Percentiles rank a stretch among this genome's conserved stretches.
phyloP scores from a whole-genome alignment of 2,113 vertebrate species.

The Murina feae region DNA sequence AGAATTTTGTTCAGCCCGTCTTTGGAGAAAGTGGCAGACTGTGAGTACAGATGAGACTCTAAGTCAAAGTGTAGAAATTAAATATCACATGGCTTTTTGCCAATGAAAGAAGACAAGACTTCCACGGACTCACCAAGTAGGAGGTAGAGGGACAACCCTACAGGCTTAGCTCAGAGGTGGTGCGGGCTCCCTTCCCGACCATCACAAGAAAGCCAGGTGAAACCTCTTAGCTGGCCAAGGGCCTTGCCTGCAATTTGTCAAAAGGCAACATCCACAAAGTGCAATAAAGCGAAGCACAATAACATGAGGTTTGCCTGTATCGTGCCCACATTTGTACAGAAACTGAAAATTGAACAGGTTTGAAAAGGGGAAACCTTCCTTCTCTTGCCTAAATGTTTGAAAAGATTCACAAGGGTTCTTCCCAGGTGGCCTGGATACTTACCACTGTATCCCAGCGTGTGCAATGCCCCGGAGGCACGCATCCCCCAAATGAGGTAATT shows the following conservation, averaged over 20 bases:
- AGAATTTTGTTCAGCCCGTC: constrained; percentile 47
- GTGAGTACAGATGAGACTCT: constrained; percentile 32
- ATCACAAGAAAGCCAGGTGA: neutral
- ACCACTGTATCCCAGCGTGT: neutral
- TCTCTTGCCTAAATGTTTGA: neutral
- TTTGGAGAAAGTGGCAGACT: neutral
- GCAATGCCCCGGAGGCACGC: neutral
- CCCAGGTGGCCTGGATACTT: neutral
- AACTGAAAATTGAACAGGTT: neutral
- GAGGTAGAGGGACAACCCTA: neutral
- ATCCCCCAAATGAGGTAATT: neutral
- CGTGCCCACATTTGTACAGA: neutral
- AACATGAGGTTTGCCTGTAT: neutral
- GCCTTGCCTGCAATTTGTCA: neutral
- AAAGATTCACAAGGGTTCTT: neutral
- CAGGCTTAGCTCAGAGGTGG: neutral
- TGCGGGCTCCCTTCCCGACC: too few species aligned
- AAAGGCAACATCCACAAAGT: neutral
- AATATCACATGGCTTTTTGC: neutral
- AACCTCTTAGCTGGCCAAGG: neutral
- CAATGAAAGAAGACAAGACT: neutral
- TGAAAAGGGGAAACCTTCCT: neutral
- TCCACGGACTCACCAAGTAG: neutral
- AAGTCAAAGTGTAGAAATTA: constrained; percentile 52
- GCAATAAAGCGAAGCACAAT: neutral